Percentiles rank a stretch among this genome's conserved stretches.
Conservation (phyloP, 1,140 invertebrate genomes). For the Melitaea cinxia region DNA sequence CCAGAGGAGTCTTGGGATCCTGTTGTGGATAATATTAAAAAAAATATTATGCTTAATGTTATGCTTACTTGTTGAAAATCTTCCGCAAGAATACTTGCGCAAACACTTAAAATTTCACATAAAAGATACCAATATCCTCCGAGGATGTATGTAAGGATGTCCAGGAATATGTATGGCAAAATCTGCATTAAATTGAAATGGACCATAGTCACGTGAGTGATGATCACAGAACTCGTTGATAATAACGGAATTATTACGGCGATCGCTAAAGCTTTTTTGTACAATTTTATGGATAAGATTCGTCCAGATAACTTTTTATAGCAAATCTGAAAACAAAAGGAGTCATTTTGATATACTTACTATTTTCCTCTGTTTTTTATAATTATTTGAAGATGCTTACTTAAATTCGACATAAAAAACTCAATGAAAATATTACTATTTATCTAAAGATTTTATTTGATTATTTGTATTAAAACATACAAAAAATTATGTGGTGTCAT, state of each 20-base stretch:
- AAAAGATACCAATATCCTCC: conserved; percentile 85
- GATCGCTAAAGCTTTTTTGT: conserved; percentile 79
- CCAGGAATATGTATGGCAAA: conserved; percentile 85
- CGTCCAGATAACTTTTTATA: conserved; percentile 81
- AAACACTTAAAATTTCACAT: conserved; percentile 83
- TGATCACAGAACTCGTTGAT: conserved; percentile 83
- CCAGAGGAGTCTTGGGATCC: too few relatives aligned
- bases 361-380: too few relatives aligned
- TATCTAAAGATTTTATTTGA: too few relatives aligned
- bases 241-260: conserved; percentile 82
- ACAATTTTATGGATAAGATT: conserved; percentile 73
- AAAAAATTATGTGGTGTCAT: too few relatives aligned
- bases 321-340: conserved; percentile 64
- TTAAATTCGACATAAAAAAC: too few relatives aligned
- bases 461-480: too few relatives aligned
- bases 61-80: conserved; percentile 82
- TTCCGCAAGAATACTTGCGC: conserved; percentile 84
- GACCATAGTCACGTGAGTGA: conserved; percentile 85
- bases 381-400: too few relatives aligned
- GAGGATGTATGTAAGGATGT: conserved; percentile 84
- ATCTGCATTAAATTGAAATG: conserved; percentile 84
- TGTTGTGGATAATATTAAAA: too few relatives aligned
- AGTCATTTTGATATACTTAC: too few relatives aligned
- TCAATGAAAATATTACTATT: too few relatives aligned
- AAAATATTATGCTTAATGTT: too few relatives aligned